phyloP scores from a whole-genome alignment of 2,797 vertebrate species.

The Synaphobranchus kaupii region DNA sequence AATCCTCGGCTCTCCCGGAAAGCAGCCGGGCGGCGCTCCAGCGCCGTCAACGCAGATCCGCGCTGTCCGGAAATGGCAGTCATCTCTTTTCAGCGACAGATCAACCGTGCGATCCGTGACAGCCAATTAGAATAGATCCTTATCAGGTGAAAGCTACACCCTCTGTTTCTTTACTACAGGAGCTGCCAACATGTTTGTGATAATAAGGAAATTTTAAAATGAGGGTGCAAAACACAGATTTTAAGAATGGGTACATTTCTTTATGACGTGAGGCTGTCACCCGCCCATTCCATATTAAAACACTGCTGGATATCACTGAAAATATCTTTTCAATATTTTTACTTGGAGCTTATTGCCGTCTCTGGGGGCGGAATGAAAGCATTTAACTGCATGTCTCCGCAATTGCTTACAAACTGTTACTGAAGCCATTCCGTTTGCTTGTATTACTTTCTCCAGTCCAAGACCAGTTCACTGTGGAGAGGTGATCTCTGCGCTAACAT shows the following conservation, averaged over 20 bases:
- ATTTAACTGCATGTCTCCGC: neutral
- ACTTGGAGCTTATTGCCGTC: neutral
- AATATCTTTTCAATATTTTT: neutral
- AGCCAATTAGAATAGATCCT: neutral
- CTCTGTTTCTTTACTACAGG: neutral
- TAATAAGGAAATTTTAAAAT: too few relatives aligned
- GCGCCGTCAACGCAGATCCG: neutral
- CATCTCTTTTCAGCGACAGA: neutral
- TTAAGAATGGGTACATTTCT: neutral
- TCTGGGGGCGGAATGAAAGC: neutral
- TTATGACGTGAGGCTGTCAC: neutral
- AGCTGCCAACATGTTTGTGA: neutral
- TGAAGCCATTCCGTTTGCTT: neutral
- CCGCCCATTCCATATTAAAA: neutral
- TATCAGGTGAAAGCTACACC: neutral
- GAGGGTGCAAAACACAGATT: neutral
- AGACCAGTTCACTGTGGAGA: neutral
- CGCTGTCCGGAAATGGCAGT: neutral
- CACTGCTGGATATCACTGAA: neutral
- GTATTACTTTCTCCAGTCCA: neutral
- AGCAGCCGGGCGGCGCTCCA: slow-evolving; percentile 2
- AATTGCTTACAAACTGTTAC: slow-evolving; percentile 4
- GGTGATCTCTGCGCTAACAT: neutral
- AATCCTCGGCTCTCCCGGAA: slow-evolving; percentile 35
- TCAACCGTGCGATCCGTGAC: neutral